A percentile compares a stretch with the other conserved stretches of the same genome.
These are phyloP conservation scores for Prorops nasuta DNA, from an alignment of 1,140 invertebrate genomes.

Conservation along the genomic window DNA sequence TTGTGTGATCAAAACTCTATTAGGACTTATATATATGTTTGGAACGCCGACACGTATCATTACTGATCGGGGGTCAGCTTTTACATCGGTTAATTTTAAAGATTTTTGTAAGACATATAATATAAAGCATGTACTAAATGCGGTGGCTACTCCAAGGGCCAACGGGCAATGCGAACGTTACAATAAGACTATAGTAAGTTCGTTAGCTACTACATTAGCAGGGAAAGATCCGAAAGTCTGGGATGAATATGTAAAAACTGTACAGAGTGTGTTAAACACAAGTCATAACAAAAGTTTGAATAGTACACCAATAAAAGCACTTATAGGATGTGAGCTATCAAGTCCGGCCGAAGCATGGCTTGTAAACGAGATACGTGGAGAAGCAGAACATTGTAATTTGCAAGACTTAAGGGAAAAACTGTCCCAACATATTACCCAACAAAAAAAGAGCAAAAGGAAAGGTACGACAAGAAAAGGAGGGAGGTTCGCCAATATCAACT, in stretches of 20 bases:
- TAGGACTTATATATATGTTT: too few relatives aligned
- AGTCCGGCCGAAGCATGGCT: neutral
- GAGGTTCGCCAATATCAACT: neutral
- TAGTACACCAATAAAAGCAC: neutral
- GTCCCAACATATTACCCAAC: neutral
- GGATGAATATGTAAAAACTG: neutral
- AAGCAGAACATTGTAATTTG: too few relatives aligned
- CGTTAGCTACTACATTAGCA: neutral
- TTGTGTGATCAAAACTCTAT: too few relatives aligned
- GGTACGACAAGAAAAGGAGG: neutral
- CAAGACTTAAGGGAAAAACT: too few relatives aligned
- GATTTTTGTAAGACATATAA: too few relatives aligned
- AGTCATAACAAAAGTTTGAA: too few relatives aligned
- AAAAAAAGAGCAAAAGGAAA: neutral
- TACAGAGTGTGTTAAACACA: neutral
- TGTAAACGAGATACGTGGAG: too few relatives aligned
- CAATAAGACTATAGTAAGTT: neutral
- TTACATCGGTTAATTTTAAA: too few relatives aligned
- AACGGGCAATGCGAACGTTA: constrained; percentile 4
- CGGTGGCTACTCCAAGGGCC: constrained; percentile 4
- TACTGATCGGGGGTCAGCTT: too few relatives aligned
- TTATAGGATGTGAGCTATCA: neutral
- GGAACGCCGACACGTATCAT: too few relatives aligned
- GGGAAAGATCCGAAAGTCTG: neutral
- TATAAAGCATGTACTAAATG: too few relatives aligned